Evolutionary conservation across 2,113 vertebrate genomes (phyloP), one percentile per base, ranked within the genome.

Genomic region (Mesocricetus auratus): DNA sequence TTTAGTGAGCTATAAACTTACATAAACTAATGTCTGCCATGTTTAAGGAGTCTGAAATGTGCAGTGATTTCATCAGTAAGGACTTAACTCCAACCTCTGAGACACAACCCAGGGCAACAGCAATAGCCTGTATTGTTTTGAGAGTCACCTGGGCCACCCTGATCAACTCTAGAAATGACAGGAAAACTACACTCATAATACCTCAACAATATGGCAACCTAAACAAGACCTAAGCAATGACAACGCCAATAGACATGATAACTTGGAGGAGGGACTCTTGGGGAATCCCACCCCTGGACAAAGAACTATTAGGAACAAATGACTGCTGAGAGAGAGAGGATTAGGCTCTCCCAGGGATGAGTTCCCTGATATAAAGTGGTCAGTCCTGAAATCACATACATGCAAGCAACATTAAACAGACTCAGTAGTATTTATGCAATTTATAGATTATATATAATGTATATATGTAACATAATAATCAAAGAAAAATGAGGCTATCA

Each of bases 1-100:
- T 92, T 95, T 85, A 79, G 12, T 66, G 42, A 86, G 69, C n/a
- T 92, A 1, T 42, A 90, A 79, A 79, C 73, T 83, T 64, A 75
- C 53, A 85, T 36, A 69, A 60, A 83, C 91, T 71, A 73, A 92
- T 47, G 83, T 60, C 53, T 15, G 86, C 19, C 71, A 39, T 74
- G 50, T 79, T 95, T 93, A 95, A 81, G 69, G 13, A 42, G 24
- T 42, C 56, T 39, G 58, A 62, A 62, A 31, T 62, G 81, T 60
- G 24, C 39, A 42, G 56, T 42, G 81, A 42, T 39, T 83, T 62
- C 58, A 62, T 56, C 58, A 60, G 39, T 62, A 62, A 10, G n/a
- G 22, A 42, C 58, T 83, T 62, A 10, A n/a, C 81, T 42, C 60
- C 26, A 16, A 31, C n/a, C 81, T 83, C 58, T 19, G 36, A 83